phyloP scores from a whole-genome alignment of 2,888 invertebrate species.

The Sminthurinus aureus region DNA sequence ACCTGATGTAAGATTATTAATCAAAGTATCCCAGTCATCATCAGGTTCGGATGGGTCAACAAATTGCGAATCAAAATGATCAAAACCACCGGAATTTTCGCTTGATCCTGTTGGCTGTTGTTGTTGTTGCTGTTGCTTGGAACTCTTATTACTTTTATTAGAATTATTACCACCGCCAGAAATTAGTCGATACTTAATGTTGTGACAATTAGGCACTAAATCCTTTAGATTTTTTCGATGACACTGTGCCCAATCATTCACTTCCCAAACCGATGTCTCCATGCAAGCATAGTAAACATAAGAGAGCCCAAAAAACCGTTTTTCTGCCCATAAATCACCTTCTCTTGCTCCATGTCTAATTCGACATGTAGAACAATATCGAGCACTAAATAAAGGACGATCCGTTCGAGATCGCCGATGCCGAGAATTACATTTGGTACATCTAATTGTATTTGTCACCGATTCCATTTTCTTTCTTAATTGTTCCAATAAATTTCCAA shows the following conservation, averaged over 20 bases:
- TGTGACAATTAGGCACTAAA: slow-evolving; percentile 70
- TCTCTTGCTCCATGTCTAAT: slow-evolving; percentile 89
- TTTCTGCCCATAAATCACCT: slow-evolving; percentile 98
- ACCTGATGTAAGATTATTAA: slow-evolving; percentile 51
- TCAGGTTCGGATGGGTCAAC: background rate
- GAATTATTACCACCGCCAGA: slow-evolving; percentile 41
- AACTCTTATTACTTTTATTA: background rate
- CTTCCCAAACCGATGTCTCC: slow-evolving; percentile 95
- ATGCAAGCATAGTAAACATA: slow-evolving; percentile 94
- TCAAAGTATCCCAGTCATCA: slow-evolving; percentile 54
- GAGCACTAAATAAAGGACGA: slow-evolving; percentile 88
- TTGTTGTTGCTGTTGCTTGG: background rate
- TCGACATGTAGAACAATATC: slow-evolving; percentile 89
- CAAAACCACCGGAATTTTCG: slow-evolving; percentile 7
- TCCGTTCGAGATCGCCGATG: slow-evolving; percentile 87
- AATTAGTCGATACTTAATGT: slow-evolving; percentile 51
- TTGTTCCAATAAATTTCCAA: slow-evolving; percentile 85
- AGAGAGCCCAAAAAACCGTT: slow-evolving; percentile 83
- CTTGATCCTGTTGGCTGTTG: slow-evolving; percentile 23
- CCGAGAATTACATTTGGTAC: slow-evolving; percentile 90
- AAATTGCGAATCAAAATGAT: background rate
- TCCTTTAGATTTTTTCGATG: slow-evolving; percentile 82
- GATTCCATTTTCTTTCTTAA: slow-evolving; percentile 93
- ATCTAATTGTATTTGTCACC: slow-evolving; percentile 92
- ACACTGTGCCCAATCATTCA: slow-evolving; percentile 94